These are phyloP conservation scores for Philereme vetulata DNA, from an alignment of 2,888 invertebrate genomes.

Conservation along the genomic window DNA sequence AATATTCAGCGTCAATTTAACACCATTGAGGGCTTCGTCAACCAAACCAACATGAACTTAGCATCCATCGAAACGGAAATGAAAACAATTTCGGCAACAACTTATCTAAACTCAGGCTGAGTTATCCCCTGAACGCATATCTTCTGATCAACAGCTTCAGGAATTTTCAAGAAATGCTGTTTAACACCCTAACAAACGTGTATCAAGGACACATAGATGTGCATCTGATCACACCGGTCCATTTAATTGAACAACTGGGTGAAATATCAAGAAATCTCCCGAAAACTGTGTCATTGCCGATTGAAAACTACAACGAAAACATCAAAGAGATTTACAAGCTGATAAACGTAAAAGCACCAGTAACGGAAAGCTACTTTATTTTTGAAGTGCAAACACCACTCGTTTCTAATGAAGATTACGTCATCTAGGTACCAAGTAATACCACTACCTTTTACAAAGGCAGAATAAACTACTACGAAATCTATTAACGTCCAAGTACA, in stretches of 20 bases:
- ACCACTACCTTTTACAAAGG: not conserved
- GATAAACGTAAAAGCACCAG: conserved; percentile 33
- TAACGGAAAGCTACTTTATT: conserved; percentile 27
- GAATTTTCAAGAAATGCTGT: conserved; percentile 38
- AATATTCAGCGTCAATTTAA: too few species aligned
- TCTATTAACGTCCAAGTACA: conserved; percentile 9
- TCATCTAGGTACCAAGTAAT: conserved; percentile 12
- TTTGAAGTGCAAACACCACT: conserved; percentile 25
- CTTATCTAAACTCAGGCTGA: too few species aligned
- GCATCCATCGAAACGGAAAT: too few species aligned
- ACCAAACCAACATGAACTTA: too few species aligned
- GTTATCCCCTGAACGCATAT: too few species aligned
- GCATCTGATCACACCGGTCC: conserved; percentile 30
- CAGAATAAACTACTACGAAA: not conserved
- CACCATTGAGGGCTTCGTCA: too few species aligned
- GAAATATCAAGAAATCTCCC: conserved; percentile 33
- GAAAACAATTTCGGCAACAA: too few species aligned
- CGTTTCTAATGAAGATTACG: conserved; percentile 20
- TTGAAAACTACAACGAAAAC: conserved; percentile 28
- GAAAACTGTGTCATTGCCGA: conserved; percentile 26
- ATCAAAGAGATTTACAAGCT: conserved; percentile 35
- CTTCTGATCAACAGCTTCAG: too few species aligned
- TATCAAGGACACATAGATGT: conserved; percentile 38
- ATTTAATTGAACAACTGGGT: conserved; percentile 26
- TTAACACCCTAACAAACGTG: conserved; percentile 32